Conservation (phyloP, 2,113 vertebrate species). For the Cololabis saira region DNA sequence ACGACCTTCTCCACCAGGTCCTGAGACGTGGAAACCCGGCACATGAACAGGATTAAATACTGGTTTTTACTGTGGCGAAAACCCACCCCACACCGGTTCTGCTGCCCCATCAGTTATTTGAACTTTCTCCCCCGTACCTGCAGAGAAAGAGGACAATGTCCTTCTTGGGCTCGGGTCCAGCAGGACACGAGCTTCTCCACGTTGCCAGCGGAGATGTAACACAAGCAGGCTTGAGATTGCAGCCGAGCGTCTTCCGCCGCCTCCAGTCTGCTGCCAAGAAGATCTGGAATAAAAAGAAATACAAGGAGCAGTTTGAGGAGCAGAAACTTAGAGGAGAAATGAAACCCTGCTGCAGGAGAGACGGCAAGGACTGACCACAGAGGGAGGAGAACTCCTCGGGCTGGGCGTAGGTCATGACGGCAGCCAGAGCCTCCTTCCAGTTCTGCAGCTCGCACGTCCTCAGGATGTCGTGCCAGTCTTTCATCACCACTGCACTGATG, state of each 20-base stretch:
- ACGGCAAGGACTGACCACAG: conserved; percentile 88
- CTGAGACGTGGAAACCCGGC: conserved; percentile 57
- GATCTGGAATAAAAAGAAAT: conserved; percentile 76
- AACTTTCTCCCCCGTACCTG: conserved; percentile 83
- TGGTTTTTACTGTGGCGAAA: too few species aligned
- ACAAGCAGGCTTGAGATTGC: conserved; percentile 91
- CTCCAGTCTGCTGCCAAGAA: conserved; percentile 90
- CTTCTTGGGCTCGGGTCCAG: conserved; percentile 89
- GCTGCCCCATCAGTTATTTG: neutral
- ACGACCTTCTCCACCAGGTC: conserved; percentile 97
- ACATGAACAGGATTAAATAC: neutral
- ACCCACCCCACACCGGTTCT: too few species aligned
- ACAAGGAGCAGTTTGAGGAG: neutral
- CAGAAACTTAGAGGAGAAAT: neutral
- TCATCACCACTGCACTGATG: conserved; percentile 94
- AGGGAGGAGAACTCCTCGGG: conserved; percentile 93
- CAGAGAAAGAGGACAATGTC: conserved; percentile 86
- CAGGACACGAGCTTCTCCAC: conserved; percentile 93
- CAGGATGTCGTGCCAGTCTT: conserved; percentile 94
- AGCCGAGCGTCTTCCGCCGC: conserved; percentile 83
- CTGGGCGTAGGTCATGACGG: conserved; percentile 92
- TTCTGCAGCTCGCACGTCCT: conserved; percentile 93
- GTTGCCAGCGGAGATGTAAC: conserved; percentile 95
- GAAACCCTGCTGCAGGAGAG: too few species aligned
- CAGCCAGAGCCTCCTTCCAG: conserved; percentile 95